Conservation (phyloP, 2,113 vertebrate species). For the Falco punctatus region DNA sequence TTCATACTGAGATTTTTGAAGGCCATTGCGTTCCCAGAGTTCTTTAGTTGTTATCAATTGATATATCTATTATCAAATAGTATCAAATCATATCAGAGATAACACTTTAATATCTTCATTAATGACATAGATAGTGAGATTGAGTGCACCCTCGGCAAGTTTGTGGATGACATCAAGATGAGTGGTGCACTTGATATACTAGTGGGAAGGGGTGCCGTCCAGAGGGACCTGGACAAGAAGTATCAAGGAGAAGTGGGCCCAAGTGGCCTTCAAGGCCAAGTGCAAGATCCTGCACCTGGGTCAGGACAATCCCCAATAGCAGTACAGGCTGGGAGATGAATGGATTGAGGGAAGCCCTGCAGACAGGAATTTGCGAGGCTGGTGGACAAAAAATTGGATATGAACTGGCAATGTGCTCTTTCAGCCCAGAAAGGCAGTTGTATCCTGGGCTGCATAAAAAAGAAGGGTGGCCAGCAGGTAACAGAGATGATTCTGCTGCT, state of each 20-base stretch:
- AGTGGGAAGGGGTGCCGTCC: background rate
- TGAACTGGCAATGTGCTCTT: too few species aligned
- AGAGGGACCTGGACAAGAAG: background rate
- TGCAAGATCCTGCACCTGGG: background rate
- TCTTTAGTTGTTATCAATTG: too few species aligned
- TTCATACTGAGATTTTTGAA: background rate
- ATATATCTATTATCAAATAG: background rate
- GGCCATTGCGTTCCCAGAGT: background rate
- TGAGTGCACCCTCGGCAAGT: background rate
- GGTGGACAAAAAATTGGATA: too few species aligned
- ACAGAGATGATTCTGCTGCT: too few species aligned
- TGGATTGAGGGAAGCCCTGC: background rate
- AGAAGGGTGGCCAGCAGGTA: too few species aligned
- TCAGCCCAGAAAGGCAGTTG: too few species aligned
- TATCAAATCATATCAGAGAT: background rate
- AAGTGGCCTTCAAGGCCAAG: background rate
- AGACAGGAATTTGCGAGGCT: background rate
- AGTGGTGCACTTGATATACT: background rate
- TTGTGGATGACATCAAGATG: background rate
- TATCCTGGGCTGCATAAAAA: too few species aligned
- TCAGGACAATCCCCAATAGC: background rate
- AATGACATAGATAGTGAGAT: background rate
- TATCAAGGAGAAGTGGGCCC: too few species aligned
- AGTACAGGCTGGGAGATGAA: too few species aligned
- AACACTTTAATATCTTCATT: background rate